Conservation (phyloP, 2,888 invertebrate species). For the Sinelater perroti region DNA sequence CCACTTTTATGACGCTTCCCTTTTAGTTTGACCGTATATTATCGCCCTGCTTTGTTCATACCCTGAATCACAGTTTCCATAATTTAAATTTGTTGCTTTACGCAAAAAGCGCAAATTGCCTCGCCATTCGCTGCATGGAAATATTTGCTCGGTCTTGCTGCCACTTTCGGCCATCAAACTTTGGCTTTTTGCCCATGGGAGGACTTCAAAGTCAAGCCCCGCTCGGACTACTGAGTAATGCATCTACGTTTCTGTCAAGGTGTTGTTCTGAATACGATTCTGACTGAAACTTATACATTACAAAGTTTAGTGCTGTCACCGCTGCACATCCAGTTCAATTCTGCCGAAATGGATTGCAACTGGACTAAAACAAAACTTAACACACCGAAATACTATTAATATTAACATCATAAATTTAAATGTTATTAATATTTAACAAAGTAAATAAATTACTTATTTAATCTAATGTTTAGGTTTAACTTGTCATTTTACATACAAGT, state of each 20-base stretch:
- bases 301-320: conserved; percentile 28
- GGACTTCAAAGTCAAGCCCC: conserved; percentile 13
- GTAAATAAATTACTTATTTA: too few relatives aligned
- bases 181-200: conserved; percentile 5
- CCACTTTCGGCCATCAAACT: conserved; percentile 22
- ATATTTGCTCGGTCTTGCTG: conserved; percentile 1
- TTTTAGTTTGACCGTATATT: conserved; percentile 54
- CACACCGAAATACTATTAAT: too few relatives aligned
- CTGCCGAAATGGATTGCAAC: conserved; percentile 18
- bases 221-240: conserved; percentile 22
- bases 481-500: too few relatives aligned
- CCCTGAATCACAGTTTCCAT: conserved; percentile 54
- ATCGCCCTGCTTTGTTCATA: conserved; percentile 51
- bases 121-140: conserved; percentile 26
- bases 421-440: too few relatives aligned
- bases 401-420: too few relatives aligned
- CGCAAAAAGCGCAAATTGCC: conserved; percentile 36
- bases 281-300: conserved; percentile 20
- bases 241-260: conserved; percentile 29
- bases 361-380: background rate
- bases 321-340: conserved; percentile 13
- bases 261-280: conserved; percentile 20
- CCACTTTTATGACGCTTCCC: conserved; percentile 56
- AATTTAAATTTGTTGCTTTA: conserved; percentile 45
- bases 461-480: too few relatives aligned